Conservation (phyloP, 2,113 vertebrate species). For the Campylorhamphus procurvoides region DNA sequence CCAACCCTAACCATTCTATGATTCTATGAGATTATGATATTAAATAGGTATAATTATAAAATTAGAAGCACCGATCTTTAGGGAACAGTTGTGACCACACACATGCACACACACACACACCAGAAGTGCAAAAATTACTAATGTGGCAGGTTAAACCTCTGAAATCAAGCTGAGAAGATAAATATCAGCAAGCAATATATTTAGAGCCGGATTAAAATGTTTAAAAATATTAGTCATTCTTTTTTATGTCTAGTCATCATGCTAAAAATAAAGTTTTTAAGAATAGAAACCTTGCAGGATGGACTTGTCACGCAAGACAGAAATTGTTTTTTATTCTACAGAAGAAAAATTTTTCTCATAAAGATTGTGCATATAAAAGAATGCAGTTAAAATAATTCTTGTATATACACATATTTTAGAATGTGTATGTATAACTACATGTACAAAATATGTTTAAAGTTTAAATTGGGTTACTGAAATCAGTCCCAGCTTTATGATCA, state of each 20-base stretch:
- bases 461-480: constrained; percentile 10
- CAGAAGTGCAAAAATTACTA: neutral
- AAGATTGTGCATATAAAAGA: neutral
- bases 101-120: no score
- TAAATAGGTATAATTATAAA: neutral
- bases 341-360: neutral
- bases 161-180: neutral
- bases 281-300: neutral
- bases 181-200: neutral
- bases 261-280: neutral
- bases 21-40: neutral
- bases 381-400: neutral
- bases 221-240: neutral
- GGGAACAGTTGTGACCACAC: accelerated
- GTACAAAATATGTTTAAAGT: neutral
- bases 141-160: neutral
- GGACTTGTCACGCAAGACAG: neutral
- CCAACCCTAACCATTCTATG: neutral
- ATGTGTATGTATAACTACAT: neutral
- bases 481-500: constrained; percentile 6
- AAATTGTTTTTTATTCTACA: neutral
- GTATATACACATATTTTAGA: neutral
- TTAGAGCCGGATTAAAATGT: neutral
- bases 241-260: neutral
- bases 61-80: neutral